These are phyloP conservation scores for Lissocephala sabroskyi DNA, from an alignment of 2,888 invertebrate genomes.

Conservation along the genomic window DNA sequence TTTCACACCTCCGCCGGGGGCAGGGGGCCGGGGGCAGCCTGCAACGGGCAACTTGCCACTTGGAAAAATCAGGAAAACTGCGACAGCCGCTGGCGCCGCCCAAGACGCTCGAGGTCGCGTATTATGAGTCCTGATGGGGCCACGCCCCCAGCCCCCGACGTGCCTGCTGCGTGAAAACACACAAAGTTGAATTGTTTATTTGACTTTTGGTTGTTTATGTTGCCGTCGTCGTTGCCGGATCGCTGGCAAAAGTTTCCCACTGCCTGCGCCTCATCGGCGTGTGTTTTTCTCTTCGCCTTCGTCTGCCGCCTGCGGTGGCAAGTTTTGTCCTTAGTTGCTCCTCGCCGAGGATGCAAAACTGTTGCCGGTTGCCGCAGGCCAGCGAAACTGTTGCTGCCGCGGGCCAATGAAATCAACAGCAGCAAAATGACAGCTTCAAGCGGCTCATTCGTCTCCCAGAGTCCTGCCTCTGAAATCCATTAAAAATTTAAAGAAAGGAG, in stretches of 20 bases:
- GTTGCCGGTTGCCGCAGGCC: conserved; percentile 1
- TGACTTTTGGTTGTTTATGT: conserved; percentile 60
- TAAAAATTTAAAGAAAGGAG: too few relatives aligned
- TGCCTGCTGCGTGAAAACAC: too few relatives aligned
- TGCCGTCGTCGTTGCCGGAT: conserved; percentile 6
- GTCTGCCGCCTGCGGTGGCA: conserved; percentile 5
- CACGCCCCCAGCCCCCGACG: conserved; percentile 22
- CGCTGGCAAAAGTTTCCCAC: too few relatives aligned
- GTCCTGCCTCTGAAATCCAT: too few relatives aligned
- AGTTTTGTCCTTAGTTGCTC: conserved; percentile 20
- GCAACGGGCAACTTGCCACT: not conserved
- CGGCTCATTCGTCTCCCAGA: too few relatives aligned
- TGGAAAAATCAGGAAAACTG: not conserved
- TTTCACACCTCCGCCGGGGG: too few relatives aligned
- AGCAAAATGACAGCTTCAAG: too few relatives aligned
- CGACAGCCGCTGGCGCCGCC: not conserved
- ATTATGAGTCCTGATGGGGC: conserved; percentile 47
- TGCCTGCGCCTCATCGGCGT: not conserved
- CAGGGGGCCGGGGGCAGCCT: not conserved
- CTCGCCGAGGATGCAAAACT: conserved; percentile 6
- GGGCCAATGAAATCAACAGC: not conserved
- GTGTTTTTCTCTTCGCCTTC: too few relatives aligned
- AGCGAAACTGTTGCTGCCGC: conserved; percentile 7
- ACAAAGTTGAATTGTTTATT: conserved; percentile 65
- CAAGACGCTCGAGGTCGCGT: too few relatives aligned